Evolutionary conservation across 2,113 vertebrate genomes (phyloP), one percentile per base, ranked within the genome.

Genomic region (Cynocephalus volans): DNA sequence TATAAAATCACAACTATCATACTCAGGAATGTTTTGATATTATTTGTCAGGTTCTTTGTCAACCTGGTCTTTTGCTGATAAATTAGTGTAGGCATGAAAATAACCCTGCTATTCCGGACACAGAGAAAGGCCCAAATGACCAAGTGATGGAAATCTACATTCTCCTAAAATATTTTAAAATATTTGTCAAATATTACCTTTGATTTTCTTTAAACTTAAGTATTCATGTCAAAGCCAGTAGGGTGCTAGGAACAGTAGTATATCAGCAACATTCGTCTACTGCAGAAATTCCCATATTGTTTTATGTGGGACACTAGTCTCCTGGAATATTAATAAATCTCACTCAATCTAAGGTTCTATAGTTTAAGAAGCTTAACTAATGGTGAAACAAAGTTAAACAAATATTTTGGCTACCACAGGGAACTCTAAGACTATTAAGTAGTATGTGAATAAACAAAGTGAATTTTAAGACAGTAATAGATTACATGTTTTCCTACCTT

Each of bases 191-290:
- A 88, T 82, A n/a, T 2, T 88, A 48, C 14, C n/a, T 85, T 88
- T 67, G 33, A 79, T 87, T 48, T 70, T 95, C 41, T 84, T 97
- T 41, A 94, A 79, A 70, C 26, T 58, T 45, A 81, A 56, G 10
- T 60, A 58, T 85, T 60, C 21, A 70, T 36, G 24, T 15, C 41
- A 82, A 41, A 17, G 6, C 5, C 52, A 79, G 92, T 3, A 72
- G 1, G 45, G 88, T 75, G 3, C 12, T 58, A 88, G 60, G 7
- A 90, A 82, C 2, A 69, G 1, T 21, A 52, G n/a, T 36, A 18
- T 1, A 31, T 41, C 18, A 90, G 26, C 50, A 88, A 50, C 10
- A 5, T 60, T 50, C 8, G 6, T 82, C 7, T 5, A 83, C 18
- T 14, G 24, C 11, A 67, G 54, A 28, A 73, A 73, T 64, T 83